A percentile compares a stretch with the other conserved stretches of the same genome.
Evolutionary conservation across 1,140 invertebrate species (phyloP).

Genomic region (Lordiphosa mommai): DNA sequence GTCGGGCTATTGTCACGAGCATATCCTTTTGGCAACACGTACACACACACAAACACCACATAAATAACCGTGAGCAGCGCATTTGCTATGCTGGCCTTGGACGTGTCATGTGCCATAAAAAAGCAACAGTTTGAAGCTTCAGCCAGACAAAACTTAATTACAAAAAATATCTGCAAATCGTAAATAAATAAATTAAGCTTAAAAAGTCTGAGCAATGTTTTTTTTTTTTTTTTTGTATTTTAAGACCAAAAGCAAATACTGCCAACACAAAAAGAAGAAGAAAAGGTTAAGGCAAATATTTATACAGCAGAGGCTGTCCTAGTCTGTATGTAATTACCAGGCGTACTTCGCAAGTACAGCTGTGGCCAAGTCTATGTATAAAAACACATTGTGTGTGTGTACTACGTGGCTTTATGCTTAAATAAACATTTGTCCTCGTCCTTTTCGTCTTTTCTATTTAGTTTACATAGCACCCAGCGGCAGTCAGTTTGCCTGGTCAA

Average conservation of each 20-base stretch:
- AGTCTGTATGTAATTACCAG: conserved; percentile 72
- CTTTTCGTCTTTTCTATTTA: conserved; percentile 29
- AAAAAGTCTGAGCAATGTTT: conserved; percentile 59
- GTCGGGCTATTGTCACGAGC: conserved; percentile 4
- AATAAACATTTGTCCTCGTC: conserved; percentile 67
- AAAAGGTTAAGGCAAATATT: conserved; percentile 76
- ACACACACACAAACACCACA: conserved; percentile 10
- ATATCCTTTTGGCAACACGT: conserved; percentile 29
- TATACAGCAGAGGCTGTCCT: conserved; percentile 47
- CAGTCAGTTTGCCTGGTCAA: conserved; percentile 62
- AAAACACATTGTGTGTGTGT: conserved; percentile 1
- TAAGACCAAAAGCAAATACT: conserved; percentile 74
- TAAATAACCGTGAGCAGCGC: conserved; percentile 46
- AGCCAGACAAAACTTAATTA: conserved; percentile 61
- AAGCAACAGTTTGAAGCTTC: conserved; percentile 40
- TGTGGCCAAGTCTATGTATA: conserved; percentile 57
- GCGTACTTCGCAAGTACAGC: conserved; percentile 61
- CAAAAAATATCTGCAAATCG: conserved; percentile 63
- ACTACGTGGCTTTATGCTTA: conserved; percentile 74
- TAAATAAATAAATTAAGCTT: conserved; percentile 74
- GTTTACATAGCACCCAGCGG: conserved; percentile 70
- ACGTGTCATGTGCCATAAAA: conserved; percentile 46
- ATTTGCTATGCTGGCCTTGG: conserved; percentile 18
- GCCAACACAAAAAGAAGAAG: conserved; percentile 45
- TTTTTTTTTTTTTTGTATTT: conserved; percentile 52